phyloP scores from a whole-genome alignment of 2,888 invertebrate species.

The Drosophila acutilabella region DNA sequence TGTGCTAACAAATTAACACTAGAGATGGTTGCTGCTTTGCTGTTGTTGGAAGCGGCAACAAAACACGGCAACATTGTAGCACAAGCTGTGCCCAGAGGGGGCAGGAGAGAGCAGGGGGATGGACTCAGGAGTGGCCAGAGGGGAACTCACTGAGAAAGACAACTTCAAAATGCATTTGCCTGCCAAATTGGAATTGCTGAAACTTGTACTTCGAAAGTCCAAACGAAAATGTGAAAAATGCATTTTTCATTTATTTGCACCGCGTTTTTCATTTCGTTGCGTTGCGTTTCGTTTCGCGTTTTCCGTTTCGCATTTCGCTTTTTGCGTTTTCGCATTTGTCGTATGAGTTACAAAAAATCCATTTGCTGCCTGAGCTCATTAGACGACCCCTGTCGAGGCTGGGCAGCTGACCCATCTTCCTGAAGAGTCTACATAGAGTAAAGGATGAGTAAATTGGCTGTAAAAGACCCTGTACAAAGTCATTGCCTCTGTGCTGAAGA shows the following conservation, averaged over 20 bases:
- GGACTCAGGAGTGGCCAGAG: neutral
- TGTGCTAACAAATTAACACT: conserved; percentile 80
- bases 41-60: conserved; percentile 48
- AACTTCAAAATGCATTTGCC: conserved; percentile 67
- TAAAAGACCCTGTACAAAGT: neutral
- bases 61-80: conserved; percentile 76
- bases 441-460: neutral
- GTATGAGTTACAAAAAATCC: conserved; percentile 78
- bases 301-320: conserved; percentile 7
- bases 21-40: conserved; percentile 35
- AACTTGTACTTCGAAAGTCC: conserved; percentile 23
- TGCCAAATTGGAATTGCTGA: conserved; percentile 65
- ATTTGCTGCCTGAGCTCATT: conserved; percentile 74
- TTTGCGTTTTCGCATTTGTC: conserved; percentile 21
- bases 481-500: too few relatives aligned
- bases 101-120: neutral
- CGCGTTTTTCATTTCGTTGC: conserved; percentile 7
- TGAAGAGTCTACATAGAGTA: conserved; percentile 5
- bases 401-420: conserved; percentile 44
- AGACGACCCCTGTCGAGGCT: conserved; percentile 42
- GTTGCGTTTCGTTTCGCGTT: neutral
- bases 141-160: neutral
- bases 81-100: conserved; percentile 12
- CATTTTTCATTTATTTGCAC: conserved; percentile 66
- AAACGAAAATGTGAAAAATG: conserved; percentile 57